Evolutionary conservation across 2,797 vertebrate genomes (phyloP).

Genomic region (Odontamblyopus lacepedii): DNA sequence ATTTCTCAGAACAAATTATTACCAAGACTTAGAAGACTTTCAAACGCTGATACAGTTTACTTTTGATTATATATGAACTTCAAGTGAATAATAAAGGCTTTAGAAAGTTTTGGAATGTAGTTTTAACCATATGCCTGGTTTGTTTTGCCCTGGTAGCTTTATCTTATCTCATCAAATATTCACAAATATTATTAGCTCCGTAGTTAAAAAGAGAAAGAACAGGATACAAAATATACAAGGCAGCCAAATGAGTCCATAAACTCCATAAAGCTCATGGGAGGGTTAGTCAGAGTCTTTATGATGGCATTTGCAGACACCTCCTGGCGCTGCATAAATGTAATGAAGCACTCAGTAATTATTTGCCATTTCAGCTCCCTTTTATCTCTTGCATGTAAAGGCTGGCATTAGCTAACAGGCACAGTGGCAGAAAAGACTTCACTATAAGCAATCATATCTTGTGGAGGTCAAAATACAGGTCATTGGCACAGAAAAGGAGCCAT

Average conservation of each 20-base stretch:
- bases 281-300: no score
- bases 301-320: no score
- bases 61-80: not conserved
- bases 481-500: not conserved
- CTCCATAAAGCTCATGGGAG: no score
- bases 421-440: no score
- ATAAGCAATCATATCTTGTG: not conserved
- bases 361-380: not conserved
- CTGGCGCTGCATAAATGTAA: no score
- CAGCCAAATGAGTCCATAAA: no score
- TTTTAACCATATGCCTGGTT: not conserved
- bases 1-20: not conserved
- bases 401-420: not conserved
- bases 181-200: no score
- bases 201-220: no score
- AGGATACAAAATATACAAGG: no score
- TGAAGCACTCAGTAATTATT: not conserved
- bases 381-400: not conserved
- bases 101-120: not conserved
- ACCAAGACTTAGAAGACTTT: not conserved
- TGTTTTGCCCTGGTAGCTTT: not conserved
- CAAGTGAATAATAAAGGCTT: not conserved
- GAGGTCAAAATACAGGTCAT: not conserved
- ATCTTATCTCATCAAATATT: no score
- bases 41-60: not conserved